A percentile compares a stretch with the other conserved stretches of the same genome.
These are phyloP conservation scores for Pectinophora gossypiella DNA, from an alignment of 1,140 invertebrate species.

Conservation along the genomic window DNA sequence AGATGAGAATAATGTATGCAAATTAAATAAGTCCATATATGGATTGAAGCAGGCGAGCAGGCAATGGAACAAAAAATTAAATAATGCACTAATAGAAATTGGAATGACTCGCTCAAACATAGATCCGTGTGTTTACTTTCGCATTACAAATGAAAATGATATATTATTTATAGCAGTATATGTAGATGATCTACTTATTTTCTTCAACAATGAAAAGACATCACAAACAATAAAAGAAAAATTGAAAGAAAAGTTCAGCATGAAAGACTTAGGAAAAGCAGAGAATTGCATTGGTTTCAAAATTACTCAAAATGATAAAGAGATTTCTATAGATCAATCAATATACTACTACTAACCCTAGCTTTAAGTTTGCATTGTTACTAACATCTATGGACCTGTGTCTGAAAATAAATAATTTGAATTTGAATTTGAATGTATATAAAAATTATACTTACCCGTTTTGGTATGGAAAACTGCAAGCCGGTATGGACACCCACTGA, in stretches of 20 bases:
- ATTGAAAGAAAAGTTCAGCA: slow-evolving; percentile 6
- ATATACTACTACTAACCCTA: too few species aligned
- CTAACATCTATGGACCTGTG: too few species aligned
- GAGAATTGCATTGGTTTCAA: slow-evolving; percentile 7
- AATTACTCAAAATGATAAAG: not conserved
- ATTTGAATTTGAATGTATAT: too few species aligned
- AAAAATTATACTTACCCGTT: slow-evolving; percentile 1
- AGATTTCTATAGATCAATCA: slow-evolving; percentile 6
- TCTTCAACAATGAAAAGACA: slow-evolving; percentile 3
- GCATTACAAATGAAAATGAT: slow-evolving; percentile 4
- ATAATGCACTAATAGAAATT: slow-evolving; percentile 19
- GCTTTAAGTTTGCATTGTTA: too few species aligned
- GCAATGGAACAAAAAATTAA: slow-evolving; percentile 24
- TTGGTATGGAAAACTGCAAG: slow-evolving; percentile 12
- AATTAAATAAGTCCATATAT: slow-evolving; percentile 44
- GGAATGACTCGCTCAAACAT: slow-evolving; percentile 18
- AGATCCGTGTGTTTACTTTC: slow-evolving; percentile 30
- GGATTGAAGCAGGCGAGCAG: slow-evolving; percentile 44
- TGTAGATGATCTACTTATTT: slow-evolving; percentile 29
- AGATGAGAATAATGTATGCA: slow-evolving; percentile 20
- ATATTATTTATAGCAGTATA: slow-evolving; percentile 20
- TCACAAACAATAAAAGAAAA: slow-evolving; percentile 1
- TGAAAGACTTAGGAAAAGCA: slow-evolving; percentile 11
- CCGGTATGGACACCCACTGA: slow-evolving; percentile 6
- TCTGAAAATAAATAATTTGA: too few species aligned